These are phyloP conservation scores for Orthosia incerta DNA, from an alignment of 2,888 invertebrate genomes.

Conservation along the genomic window DNA sequence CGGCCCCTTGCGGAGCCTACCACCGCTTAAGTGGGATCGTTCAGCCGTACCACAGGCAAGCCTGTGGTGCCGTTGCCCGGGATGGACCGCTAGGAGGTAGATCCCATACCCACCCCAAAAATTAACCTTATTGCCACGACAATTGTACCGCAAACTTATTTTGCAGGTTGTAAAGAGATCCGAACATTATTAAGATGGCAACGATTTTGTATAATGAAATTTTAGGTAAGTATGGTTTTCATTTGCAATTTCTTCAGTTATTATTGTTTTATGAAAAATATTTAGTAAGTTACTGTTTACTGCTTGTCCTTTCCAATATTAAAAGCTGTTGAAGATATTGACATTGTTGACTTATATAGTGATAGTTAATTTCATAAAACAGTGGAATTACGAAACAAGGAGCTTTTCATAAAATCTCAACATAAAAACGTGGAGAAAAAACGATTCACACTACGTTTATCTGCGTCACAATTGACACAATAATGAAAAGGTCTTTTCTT, in stretches of 20 bases:
- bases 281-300: too few species aligned
- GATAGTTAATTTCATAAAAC: too few species aligned
- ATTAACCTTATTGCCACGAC: slow-evolving; percentile 69
- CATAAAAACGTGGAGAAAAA: background rate
- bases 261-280: background rate
- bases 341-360: background rate
- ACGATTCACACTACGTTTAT: background rate
- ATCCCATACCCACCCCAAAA: too few species aligned
- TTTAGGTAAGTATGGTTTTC: background rate
- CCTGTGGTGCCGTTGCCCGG: too few species aligned
- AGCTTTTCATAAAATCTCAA: background rate
- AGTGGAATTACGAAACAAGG: too few species aligned
- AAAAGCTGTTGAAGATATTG: too few species aligned
- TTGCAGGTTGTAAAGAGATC: slow-evolving; percentile 14
- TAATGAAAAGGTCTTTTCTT: background rate
- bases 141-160: slow-evolving; percentile 61
- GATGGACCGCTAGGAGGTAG: too few species aligned
- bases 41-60: too few species aligned
- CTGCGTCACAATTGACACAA: background rate
- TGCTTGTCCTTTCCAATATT: too few species aligned
- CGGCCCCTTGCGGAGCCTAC: too few species aligned
- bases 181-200: background rate
- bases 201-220: background rate
- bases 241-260: background rate
- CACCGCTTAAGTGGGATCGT: too few species aligned